phyloP scores from a whole-genome alignment of 2,113 vertebrate genomes.

The Syngnathoides biaculeatus region DNA sequence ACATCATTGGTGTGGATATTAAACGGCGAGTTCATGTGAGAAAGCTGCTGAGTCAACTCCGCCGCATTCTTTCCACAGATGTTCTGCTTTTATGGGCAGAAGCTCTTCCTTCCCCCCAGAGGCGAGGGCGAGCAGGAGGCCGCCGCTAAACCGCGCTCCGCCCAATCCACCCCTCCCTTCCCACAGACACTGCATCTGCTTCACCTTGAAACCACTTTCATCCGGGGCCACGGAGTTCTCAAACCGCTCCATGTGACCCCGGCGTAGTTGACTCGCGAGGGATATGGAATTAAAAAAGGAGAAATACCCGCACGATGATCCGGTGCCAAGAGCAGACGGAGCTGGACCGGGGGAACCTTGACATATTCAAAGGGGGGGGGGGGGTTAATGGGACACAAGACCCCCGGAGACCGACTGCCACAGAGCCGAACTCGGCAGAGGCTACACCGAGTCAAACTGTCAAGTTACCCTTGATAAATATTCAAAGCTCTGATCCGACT shows the following conservation, averaged over 20 bases:
- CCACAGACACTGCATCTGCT: slow-evolving; percentile 44
- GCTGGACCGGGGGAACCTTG: slow-evolving; percentile 34
- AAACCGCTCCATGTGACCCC: slow-evolving; percentile 34
- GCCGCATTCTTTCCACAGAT: slow-evolving; percentile 54
- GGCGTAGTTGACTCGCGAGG: slow-evolving; percentile 34
- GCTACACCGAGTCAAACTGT: background rate
- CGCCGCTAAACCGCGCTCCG: slow-evolving; percentile 34
- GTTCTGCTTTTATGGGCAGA: slow-evolving; percentile 54
- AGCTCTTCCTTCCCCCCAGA: slow-evolving; percentile 19
- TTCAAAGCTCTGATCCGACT: background rate
- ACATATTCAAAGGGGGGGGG: slow-evolving; percentile 41
- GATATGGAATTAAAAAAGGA: slow-evolving; percentile 30
- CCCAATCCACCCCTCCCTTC: background rate
- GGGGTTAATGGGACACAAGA: slow-evolving; percentile 55
- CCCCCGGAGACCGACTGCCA: slow-evolving; percentile 33
- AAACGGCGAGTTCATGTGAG: slow-evolving; percentile 11
- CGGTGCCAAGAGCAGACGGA: slow-evolving; percentile 20
- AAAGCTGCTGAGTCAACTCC: slow-evolving; percentile 59
- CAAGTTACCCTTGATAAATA: background rate
- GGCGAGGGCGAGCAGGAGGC: slow-evolving; percentile 15
- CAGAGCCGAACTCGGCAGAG: background rate
- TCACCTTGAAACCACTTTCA: slow-evolving; percentile 63
- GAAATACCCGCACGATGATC: slow-evolving; percentile 45
- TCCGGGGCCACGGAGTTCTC: slow-evolving; percentile 25
- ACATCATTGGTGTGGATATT: slow-evolving; percentile 20